A percentile compares a stretch with the other conserved stretches of the same genome.
These are phyloP conservation scores for Coptodon rendalli DNA, from an alignment of 2,113 vertebrate genomes.

Conservation along the genomic window DNA sequence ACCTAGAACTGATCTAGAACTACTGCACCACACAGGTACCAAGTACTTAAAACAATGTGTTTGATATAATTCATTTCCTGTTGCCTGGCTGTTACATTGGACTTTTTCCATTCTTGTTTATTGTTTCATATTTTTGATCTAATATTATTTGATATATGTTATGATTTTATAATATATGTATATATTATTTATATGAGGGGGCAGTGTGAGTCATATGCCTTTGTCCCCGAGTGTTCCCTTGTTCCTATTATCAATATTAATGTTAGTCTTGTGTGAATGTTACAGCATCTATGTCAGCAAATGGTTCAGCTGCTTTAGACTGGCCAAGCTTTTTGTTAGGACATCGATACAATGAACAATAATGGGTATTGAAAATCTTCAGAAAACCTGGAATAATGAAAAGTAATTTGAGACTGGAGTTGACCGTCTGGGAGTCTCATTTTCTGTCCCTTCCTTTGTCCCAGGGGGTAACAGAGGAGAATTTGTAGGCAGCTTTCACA, in stretches of 20 bases:
- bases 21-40: background rate
- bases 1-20: background rate
- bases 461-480: background rate
- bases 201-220: background rate
- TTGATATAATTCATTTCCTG: background rate
- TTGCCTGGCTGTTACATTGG: background rate
- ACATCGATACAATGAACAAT: conserved; percentile 53
- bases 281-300: background rate
- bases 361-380: conserved; percentile 55
- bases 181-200: background rate
- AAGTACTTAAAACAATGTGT: background rate
- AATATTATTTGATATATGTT: background rate
- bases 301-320: background rate
- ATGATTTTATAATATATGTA: background rate
- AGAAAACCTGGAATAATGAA: conserved; percentile 32
- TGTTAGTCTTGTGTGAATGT: background rate
- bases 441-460: background rate
- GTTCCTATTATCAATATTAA: background rate
- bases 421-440: conserved; percentile 16
- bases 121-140: rapidly evolving
- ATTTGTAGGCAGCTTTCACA: conserved; percentile 32
- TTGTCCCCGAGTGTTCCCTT: background rate
- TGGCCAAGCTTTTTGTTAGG: background rate
- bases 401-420: conserved; percentile 54
- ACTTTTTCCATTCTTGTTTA: background rate